Conservation (phyloP, 1,140 invertebrate species). For the Brachionus manjavacas region DNA sequence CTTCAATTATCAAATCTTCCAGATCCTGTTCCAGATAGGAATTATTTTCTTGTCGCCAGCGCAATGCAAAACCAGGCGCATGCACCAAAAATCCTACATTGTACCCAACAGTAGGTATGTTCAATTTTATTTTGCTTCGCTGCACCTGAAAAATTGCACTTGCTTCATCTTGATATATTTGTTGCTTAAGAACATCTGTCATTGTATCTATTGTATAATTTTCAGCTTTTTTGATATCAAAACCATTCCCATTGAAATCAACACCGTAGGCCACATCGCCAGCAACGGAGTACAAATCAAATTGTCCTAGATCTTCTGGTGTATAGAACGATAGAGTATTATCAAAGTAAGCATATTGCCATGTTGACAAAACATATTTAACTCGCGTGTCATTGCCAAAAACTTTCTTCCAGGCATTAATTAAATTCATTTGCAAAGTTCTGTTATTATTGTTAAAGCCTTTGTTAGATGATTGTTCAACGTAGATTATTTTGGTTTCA, state of each 20-base stretch:
- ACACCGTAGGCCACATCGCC: background rate
- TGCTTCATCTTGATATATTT: background rate
- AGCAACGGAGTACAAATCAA: background rate
- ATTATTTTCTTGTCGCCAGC: background rate
- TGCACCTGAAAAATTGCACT: background rate
- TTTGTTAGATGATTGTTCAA: conserved; percentile 18
- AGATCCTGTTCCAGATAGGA: background rate
- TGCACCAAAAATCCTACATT: conserved; percentile 31
- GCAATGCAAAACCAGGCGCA: background rate
- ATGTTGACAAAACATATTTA: conserved; percentile 24
- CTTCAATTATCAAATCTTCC: conserved; percentile 21
- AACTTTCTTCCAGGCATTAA: background rate
- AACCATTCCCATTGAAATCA: background rate
- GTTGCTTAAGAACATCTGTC: background rate
- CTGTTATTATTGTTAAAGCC: background rate
- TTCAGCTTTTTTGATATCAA: background rate
- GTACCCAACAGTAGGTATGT: background rate
- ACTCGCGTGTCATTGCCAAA: conserved; percentile 4
- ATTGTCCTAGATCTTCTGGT: background rate
- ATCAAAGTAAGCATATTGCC: background rate
- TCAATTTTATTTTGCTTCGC: background rate
- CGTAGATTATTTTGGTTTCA: conserved; percentile 45
- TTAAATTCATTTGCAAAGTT: conserved; percentile 9
- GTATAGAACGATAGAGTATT: background rate
- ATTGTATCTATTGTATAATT: background rate